A percentile compares a stretch with the other conserved stretches of the same genome.
Evolutionary conservation across 2,797 vertebrate genomes (phyloP).

Genomic region (Hapalemur alaotrensis): DNA sequence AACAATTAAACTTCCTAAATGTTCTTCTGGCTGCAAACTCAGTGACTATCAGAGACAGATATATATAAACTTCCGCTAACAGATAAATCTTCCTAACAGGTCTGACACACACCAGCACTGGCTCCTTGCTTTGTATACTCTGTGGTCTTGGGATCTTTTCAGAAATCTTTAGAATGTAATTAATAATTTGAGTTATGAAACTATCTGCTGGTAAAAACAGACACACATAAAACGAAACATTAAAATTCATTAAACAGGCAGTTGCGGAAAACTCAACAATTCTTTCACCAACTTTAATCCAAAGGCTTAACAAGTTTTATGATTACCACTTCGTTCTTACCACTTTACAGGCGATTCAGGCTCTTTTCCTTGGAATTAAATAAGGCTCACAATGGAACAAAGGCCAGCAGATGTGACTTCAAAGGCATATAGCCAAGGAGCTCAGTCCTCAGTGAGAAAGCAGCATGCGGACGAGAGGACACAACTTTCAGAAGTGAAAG

Average conservation of each 20-base stretch:
- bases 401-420: not conserved
- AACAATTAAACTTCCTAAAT: not conserved
- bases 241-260: not conserved
- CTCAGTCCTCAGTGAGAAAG: accelerated
- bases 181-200: not conserved
- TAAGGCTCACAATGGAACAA: not conserved
- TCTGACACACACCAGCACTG: not conserved
- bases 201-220: not conserved
- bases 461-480: not conserved
- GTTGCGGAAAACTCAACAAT: not conserved
- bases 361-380: not conserved
- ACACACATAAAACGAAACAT: not conserved
- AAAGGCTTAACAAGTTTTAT: not conserved
- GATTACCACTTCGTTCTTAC: not conserved
- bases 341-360: not conserved
- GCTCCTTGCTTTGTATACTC: not conserved
- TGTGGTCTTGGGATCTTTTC: not conserved
- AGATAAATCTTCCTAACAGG: not conserved
- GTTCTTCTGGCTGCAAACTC: not conserved
- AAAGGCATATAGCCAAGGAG: not conserved
- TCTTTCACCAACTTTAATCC: not conserved
- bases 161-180: not conserved
- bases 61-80: not conserved
- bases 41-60: not conserved
- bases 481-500: not conserved